Conservation (phyloP, 2,888 invertebrate genomes). For the Leptinotarsa tumamoca region DNA sequence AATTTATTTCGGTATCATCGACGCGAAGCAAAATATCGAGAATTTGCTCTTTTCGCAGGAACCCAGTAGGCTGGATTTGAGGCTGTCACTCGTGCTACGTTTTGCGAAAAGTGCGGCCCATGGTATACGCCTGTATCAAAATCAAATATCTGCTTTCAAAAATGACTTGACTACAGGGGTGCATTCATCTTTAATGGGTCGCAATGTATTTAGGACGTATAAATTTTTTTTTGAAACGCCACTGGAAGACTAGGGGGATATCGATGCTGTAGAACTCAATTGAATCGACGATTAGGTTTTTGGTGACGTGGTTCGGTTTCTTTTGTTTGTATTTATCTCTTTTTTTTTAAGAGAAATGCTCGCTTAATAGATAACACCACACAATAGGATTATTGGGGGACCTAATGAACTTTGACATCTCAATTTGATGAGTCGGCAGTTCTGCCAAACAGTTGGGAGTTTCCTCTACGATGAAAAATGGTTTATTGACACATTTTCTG, state of each 20-base stretch:
- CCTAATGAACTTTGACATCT: slow-evolving; percentile 5
- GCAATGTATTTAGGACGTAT: too few species aligned
- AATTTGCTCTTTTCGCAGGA: too few species aligned
- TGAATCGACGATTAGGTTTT: slow-evolving; percentile 34
- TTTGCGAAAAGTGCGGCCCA: too few species aligned
- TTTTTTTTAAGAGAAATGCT: slow-evolving; percentile 9
- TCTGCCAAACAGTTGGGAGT: slow-evolving; percentile 5
- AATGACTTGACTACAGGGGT: too few species aligned
- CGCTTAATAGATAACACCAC: slow-evolving; percentile 7
- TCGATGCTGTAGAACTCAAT: slow-evolving; percentile 29
- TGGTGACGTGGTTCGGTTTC: slow-evolving; percentile 21
- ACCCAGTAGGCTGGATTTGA: too few species aligned
- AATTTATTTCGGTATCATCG: too few species aligned
- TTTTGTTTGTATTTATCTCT: slow-evolving; percentile 25
- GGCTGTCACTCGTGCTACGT: too few species aligned
- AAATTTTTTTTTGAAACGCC: background rate
- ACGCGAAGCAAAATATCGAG: too few species aligned
- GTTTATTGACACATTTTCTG: background rate
- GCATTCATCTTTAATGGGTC: too few species aligned
- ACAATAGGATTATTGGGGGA: slow-evolving; percentile 21
- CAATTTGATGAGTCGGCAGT: slow-evolving; percentile 6
- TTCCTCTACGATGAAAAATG: background rate
- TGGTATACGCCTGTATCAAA: too few species aligned
- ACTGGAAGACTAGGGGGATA: slow-evolving; percentile 18
- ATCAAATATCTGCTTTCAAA: too few species aligned